phyloP scores from a whole-genome alignment of 2,888 invertebrate genomes.

The Eretmocerus hayati region DNA sequence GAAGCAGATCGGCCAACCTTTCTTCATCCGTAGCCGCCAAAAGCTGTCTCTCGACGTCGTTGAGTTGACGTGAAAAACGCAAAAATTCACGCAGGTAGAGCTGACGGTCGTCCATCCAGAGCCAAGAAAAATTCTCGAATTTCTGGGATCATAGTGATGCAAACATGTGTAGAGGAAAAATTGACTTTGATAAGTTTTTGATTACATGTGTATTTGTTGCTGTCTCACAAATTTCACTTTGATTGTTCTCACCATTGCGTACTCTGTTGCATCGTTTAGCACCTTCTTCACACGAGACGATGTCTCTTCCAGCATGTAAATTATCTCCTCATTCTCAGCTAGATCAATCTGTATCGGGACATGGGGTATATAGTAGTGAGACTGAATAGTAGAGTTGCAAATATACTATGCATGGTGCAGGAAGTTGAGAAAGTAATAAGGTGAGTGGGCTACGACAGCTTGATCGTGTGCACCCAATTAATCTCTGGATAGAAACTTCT shows the following conservation, averaged over 20 bases:
- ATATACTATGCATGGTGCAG: no score
- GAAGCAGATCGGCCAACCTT: conserved; percentile 41
- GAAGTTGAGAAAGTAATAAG: no score
- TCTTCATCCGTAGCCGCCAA: conserved; percentile 53
- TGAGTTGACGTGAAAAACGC: conserved; percentile 66
- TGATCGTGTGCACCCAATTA: no score
- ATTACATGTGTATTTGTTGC: no score
- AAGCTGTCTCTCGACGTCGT: conserved; percentile 58
- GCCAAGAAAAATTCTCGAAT: conserved; percentile 63
- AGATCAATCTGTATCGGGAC: conserved; percentile 40
- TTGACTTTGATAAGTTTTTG: not conserved
- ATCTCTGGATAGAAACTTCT: no score
- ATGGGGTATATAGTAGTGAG: no score
- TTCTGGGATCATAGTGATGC: no score
- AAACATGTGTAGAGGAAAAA: not conserved
- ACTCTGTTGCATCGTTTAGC: conserved; percentile 31
- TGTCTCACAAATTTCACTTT: no score
- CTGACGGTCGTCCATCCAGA: conserved; percentile 76
- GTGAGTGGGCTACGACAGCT: no score
- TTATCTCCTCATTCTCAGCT: conserved; percentile 36
- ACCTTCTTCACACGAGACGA: conserved; percentile 36
- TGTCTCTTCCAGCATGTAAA: conserved; percentile 40
- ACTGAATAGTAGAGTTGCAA: no score
- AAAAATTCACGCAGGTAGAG: conserved; percentile 72
- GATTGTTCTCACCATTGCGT: conserved; percentile 28